Conservation (phyloP, 2,113 vertebrate genomes). For the Boulengerochromis microlepis region DNA sequence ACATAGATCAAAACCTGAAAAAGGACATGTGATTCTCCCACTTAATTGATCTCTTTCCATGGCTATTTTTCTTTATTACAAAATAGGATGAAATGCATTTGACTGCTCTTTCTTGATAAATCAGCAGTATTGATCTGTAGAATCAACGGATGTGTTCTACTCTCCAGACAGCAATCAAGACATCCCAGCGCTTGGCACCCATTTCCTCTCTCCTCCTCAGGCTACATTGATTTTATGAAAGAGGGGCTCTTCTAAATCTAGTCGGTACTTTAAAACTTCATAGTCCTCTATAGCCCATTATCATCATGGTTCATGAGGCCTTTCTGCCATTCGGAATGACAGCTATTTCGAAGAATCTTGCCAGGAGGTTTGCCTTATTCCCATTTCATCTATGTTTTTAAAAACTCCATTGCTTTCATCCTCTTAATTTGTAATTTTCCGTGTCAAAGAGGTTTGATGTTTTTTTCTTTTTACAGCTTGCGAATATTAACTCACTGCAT, state of each 20-base stretch:
- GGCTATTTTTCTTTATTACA: not conserved
- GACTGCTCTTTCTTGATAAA: slow-evolving; percentile 27
- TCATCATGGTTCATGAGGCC: slow-evolving; percentile 5
- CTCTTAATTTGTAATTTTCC: not conserved
- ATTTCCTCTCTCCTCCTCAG: slow-evolving; percentile 54
- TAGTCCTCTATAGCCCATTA: slow-evolving; percentile 5
- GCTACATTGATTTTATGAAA: slow-evolving; percentile 63
- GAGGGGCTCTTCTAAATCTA: slow-evolving; percentile 13
- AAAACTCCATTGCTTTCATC: not conserved
- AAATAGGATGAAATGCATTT: slow-evolving; percentile 34
- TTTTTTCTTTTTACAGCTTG: not conserved
- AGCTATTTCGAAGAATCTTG: not conserved
- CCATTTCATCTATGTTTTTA: not conserved
- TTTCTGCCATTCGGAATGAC: slow-evolving; percentile 1
- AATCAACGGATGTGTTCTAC: not conserved
- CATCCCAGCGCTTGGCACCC: slow-evolving; percentile 17
- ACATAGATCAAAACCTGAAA: not conserved
- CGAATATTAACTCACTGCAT: not conserved
- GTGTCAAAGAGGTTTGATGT: not conserved
- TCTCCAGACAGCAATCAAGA: slow-evolving; percentile 60
- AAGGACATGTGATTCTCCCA: not conserved
- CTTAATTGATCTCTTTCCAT: not conserved
- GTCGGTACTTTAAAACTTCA: slow-evolving; percentile 45
- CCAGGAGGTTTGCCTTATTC: slow-evolving; percentile 11
- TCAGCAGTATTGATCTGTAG: slow-evolving; percentile 49